Base-by-base conservation (phyloP, 2,113 vertebrate species). In the Chaetops frenatus region DNA sequence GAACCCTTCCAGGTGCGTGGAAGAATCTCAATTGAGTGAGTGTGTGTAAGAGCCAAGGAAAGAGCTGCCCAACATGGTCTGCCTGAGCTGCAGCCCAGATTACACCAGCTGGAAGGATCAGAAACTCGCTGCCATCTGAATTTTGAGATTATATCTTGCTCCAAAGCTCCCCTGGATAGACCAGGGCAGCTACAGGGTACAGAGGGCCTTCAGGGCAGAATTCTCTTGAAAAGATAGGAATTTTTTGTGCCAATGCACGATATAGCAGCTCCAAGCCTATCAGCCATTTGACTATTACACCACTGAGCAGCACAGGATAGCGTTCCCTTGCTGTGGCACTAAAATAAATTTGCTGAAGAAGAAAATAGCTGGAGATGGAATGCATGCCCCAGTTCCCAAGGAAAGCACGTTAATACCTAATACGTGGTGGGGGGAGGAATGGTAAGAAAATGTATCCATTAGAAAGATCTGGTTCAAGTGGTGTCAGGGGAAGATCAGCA, bases 371-470 rank as follows among this genome's bases (percentile, higher is more conserved):
- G 88, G 42, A 90, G 77, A 74, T 54, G 57, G 83, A 93, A 92
- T 92, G 47, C 73, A 96, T 0, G 70, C 94, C 96, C 95, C 90
- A 91, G 42, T 96, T 96, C 96, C 78, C 86, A 88, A 79, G 90
- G 58, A 93, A 97, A 96, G 81, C 85, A 65, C 48, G 61, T 87
- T 94, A 95, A 91, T 94, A 47, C 27, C 82, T 36, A 70, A 62
- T 81, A 67, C 31, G 17, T 21, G 17, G 51, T 6, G 33, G 33
- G 12, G 47, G 35, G 8, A 42, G 44, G 56, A 73, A 86, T 1
- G 82, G 28, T 21, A 79, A 78, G 24, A 60, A 89, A 97, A 45
- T 2, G 10, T 28, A 71, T 69, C 89, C 48, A 70, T 94, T 95
- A 92, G 66, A 76, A 81, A 86, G 91, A 72, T 6, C 27, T 88